phyloP scores from a whole-genome alignment of 2,888 invertebrate species.

The Tipula confusa region DNA sequence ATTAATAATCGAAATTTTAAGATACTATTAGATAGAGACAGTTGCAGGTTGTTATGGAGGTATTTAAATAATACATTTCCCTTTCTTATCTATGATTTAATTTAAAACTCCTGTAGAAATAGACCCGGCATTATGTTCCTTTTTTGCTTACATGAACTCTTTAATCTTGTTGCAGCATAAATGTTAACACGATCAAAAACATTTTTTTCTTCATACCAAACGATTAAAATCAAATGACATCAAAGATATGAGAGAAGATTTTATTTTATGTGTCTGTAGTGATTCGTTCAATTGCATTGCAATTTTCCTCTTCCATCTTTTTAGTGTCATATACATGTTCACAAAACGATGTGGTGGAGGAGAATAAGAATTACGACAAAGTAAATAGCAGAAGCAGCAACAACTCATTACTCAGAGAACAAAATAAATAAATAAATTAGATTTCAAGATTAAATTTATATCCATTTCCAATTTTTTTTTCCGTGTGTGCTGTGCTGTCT shows the following conservation, averaged over 20 bases:
- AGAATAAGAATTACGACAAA: background rate
- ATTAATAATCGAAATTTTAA: too few species aligned
- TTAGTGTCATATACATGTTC: background rate
- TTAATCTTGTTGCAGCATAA: too few species aligned
- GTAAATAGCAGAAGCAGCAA: background rate
- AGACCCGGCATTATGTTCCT: too few species aligned
- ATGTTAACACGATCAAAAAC: background rate
- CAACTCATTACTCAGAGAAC: background rate
- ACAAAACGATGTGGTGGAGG: background rate
- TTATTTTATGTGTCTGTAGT: background rate
- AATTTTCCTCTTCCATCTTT: background rate
- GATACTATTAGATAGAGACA: too few species aligned
- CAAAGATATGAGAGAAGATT: background rate
- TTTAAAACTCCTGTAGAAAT: too few species aligned
- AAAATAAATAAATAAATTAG: constrained; percentile 20
- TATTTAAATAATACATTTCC: too few species aligned
- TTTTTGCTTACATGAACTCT: too few species aligned
- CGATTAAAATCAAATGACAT: background rate
- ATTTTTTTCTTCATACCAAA: background rate
- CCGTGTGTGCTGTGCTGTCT: background rate
- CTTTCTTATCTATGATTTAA: too few species aligned
- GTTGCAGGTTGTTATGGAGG: too few species aligned
- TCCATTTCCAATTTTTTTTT: constrained; percentile 8
- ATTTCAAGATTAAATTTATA: constrained; percentile 20
- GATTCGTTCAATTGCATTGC: background rate